Conservation (phyloP, 2,113 vertebrate species). For the Phalacrocorax brasilianus region DNA sequence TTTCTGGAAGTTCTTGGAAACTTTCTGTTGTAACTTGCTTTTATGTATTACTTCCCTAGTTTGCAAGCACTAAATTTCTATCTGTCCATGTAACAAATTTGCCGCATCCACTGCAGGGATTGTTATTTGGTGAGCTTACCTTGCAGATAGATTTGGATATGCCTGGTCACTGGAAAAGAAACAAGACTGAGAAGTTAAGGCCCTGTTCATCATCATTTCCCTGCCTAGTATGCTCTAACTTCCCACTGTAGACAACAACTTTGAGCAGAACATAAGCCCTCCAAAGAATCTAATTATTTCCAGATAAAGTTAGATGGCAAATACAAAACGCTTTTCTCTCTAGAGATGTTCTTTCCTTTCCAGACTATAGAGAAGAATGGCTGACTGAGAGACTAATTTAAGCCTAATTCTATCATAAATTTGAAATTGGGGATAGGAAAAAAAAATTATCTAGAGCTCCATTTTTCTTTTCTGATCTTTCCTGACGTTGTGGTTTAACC, state of each 20-base stretch:
- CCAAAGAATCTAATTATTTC: neutral
- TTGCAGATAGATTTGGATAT: constrained; percentile 64
- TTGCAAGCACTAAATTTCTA: neutral
- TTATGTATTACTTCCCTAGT: neutral
- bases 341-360: neutral
- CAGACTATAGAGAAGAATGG: neutral
- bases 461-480: neutral
- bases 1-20: too few relatives aligned
- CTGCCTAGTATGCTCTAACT: neutral
- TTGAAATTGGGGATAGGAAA: neutral
- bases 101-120: neutral
- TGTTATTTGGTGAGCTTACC: neutral
- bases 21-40: neutral
- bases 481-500: too few relatives aligned
- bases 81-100: neutral
- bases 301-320: neutral
- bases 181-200: neutral
- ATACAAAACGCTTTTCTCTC: neutral
- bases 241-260: neutral
- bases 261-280: neutral
- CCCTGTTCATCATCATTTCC: neutral
- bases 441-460: neutral
- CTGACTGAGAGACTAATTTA: neutral
- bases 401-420: neutral
- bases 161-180: neutral